These are phyloP conservation scores for Leptosomus discolor DNA, from an alignment of 2,113 vertebrate species.

Conservation along the genomic window DNA sequence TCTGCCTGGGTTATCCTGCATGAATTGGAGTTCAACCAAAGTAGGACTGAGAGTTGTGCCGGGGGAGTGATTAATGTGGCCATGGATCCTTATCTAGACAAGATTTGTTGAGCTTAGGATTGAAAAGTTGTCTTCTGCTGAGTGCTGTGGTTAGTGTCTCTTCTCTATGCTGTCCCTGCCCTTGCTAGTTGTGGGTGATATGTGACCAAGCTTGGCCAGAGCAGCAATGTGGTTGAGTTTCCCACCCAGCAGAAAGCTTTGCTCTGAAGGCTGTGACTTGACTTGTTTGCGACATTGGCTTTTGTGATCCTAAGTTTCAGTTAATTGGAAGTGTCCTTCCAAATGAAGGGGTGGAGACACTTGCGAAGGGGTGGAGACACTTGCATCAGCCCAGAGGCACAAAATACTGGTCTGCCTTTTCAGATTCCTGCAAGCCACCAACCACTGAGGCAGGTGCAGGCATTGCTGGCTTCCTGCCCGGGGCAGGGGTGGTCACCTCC, in stretches of 20 bases:
- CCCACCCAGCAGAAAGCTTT: neutral
- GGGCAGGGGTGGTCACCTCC: neutral
- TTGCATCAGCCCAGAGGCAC: neutral
- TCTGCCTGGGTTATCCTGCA: neutral
- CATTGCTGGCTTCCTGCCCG: neutral
- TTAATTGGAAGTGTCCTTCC: neutral
- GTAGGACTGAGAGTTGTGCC: neutral
- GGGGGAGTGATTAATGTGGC: neutral
- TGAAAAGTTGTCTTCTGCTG: neutral
- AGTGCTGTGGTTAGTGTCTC: neutral
- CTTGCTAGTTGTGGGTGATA: neutral
- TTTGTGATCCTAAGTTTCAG: neutral
- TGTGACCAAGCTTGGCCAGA: neutral
- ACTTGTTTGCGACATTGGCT: neutral
- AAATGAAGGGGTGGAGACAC: neutral
- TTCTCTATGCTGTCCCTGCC: neutral
- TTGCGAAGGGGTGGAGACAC: neutral
- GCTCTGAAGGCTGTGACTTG: neutral
- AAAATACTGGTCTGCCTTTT: neutral
- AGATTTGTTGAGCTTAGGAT: neutral
- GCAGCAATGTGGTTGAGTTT: rapidly evolving
- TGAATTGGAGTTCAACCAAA: neutral
- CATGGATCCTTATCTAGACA: neutral
- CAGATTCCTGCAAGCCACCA: neutral
- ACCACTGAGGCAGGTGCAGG: rapidly evolving